These are phyloP conservation scores for Heliconius erato DNA, from an alignment of 2,888 invertebrate species.

Conservation along the genomic window DNA sequence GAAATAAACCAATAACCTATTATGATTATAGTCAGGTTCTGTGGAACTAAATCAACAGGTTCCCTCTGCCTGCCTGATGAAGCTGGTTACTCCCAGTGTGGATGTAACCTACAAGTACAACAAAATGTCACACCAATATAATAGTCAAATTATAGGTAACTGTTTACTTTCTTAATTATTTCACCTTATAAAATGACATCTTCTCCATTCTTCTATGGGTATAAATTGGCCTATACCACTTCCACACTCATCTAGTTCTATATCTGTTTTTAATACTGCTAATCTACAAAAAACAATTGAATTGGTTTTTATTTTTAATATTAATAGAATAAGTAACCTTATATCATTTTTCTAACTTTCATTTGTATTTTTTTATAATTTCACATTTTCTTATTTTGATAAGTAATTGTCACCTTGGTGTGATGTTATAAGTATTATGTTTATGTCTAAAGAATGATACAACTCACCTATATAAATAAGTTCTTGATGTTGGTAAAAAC, in stretches of 20 bases:
- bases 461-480: constrained; percentile 89
- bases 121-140: too few relatives aligned
- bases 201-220: constrained; percentile 89
- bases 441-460: not conserved
- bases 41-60: not conserved
- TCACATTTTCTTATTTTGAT: too few relatives aligned
- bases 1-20: not conserved
- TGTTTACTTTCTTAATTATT: not conserved
- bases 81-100: too few relatives aligned
- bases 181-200: constrained; percentile 88
- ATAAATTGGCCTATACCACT: constrained; percentile 71
- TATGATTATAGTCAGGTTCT: not conserved
- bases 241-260: constrained; percentile 60
- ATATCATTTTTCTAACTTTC: too few relatives aligned
- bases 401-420: too few relatives aligned
- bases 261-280: constrained; percentile 83
- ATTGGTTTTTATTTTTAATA: not conserved
- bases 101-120: too few relatives aligned
- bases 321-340: too few relatives aligned
- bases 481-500: constrained; percentile 87
- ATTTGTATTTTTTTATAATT: too few relatives aligned
- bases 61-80: too few relatives aligned
- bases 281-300: constrained; percentile 76
- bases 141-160: too few relatives aligned
- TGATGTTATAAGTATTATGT: not conserved